phyloP scores from a whole-genome alignment of 2,113 vertebrate genomes.

The Corythoichthys haematopterus region DNA sequence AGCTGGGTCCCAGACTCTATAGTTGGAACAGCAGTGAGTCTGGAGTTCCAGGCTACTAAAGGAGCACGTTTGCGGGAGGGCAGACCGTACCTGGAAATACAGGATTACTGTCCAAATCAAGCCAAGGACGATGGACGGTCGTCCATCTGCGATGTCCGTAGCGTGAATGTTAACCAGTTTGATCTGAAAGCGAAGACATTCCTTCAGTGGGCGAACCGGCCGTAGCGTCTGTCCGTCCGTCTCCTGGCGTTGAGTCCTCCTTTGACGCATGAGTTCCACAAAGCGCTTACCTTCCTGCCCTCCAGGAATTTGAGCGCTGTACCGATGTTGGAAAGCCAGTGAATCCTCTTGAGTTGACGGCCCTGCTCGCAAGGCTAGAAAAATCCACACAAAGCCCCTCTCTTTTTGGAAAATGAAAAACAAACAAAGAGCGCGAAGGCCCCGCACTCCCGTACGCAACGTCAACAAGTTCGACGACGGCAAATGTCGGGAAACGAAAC shows the following conservation, averaged over 20 bases:
- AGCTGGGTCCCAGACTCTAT: too few relatives aligned
- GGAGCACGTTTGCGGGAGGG: background rate
- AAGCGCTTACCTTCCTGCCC: conserved; percentile 85
- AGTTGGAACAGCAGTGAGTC: too few relatives aligned
- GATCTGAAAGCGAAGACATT: conserved; percentile 75
- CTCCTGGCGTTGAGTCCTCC: too few relatives aligned
- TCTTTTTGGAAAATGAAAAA: background rate
- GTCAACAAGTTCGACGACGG: too few relatives aligned
- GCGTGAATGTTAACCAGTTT: conserved; percentile 98
- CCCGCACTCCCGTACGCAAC: too few relatives aligned
- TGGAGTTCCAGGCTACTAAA: too few relatives aligned
- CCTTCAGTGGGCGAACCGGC: too few relatives aligned
- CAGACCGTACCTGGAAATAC: conserved; percentile 87
- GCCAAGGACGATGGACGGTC: conserved; percentile 92
- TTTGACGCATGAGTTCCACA: background rate
- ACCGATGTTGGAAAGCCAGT: conserved; percentile 94
- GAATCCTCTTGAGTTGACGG: conserved; percentile 90
- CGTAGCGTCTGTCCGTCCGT: too few relatives aligned
- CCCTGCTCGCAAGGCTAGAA: conserved; percentile 90
- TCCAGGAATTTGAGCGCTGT: conserved; percentile 93
- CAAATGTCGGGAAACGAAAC: background rate
- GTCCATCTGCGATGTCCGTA: conserved; percentile 93
- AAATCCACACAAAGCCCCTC: background rate
- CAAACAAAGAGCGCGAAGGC: too few relatives aligned
- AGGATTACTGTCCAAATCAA: conserved; percentile 96